These are phyloP conservation scores for Cephalophus harveyi DNA, from an alignment of 2,113 vertebrate genomes.

Conservation along the genomic window DNA sequence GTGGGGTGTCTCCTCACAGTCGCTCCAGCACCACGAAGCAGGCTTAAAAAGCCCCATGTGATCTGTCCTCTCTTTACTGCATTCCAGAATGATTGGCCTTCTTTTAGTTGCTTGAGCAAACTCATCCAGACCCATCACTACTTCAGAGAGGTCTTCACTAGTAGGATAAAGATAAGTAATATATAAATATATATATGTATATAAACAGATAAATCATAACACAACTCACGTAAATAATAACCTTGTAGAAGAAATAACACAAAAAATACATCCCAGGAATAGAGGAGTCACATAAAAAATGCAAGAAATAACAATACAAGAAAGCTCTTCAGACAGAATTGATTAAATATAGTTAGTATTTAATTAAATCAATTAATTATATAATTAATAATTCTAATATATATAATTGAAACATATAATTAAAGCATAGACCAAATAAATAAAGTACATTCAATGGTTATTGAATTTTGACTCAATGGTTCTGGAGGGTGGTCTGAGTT, in stretches of 20 bases:
- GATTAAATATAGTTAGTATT: background rate
- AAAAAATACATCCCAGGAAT: background rate
- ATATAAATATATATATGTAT: background rate
- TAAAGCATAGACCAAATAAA: background rate
- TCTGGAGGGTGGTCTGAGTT: background rate
- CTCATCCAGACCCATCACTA: background rate
- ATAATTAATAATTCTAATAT: background rate
- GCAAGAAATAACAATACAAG: background rate
- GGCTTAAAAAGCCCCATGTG: background rate
- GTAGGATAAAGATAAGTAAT: background rate
- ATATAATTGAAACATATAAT: background rate
- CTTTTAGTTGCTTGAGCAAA: background rate
- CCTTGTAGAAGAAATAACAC: background rate
- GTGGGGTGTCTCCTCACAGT: background rate
- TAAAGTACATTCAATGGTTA: background rate
- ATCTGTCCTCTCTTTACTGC: background rate
- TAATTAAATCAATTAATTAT: background rate
- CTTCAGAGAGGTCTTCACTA: background rate
- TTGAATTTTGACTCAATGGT: background rate
- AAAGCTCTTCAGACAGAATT: background rate
- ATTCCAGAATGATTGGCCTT: background rate
- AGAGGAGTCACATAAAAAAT: background rate
- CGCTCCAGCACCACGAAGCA: accelerated
- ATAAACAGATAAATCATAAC: background rate
- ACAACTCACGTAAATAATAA: background rate